These are phyloP conservation scores for Galaxias olidus DNA, from an alignment of 2,797 vertebrate species.

Conservation along the genomic window DNA sequence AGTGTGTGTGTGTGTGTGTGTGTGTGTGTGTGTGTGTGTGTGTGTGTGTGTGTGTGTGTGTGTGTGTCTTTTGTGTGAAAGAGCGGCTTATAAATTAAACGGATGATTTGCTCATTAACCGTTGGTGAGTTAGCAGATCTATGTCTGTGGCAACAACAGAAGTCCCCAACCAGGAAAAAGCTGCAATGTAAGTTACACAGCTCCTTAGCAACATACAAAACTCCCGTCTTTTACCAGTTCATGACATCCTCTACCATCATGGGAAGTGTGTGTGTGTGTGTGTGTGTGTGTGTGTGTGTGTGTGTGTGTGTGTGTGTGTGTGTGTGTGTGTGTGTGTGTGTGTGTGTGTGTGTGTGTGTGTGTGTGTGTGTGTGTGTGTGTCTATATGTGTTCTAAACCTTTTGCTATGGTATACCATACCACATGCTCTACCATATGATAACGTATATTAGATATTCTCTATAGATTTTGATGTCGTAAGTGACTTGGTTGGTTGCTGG, in stretches of 20 bases:
- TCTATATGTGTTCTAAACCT: too few species aligned
- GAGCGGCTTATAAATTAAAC: neutral
- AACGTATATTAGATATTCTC: too few species aligned
- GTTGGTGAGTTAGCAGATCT: conserved; percentile 73
- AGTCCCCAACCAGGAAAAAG: conserved; percentile 72
- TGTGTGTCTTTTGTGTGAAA: conserved; percentile 1
- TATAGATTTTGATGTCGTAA: too few species aligned
- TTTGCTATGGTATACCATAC: too few species aligned
- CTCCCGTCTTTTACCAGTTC: too few species aligned
- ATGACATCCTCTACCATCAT: neutral
- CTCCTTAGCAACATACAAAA: too few species aligned
- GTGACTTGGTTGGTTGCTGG: too few species aligned
- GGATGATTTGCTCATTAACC: conserved; percentile 47
- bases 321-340: too few species aligned
- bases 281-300: neutral
- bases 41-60: neutral
- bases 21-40: conserved; percentile 38
- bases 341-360: too few species aligned
- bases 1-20: conserved; percentile 27
- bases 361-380: too few species aligned
- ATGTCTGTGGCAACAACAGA: conserved; percentile 46
- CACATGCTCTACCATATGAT: too few species aligned
- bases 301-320: too few species aligned
- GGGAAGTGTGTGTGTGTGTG: neutral
- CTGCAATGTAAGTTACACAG: conserved; percentile 66